Evolutionary conservation across 2,888 invertebrate species (phyloP).

Genomic region (Eupithecia insigniata): DNA sequence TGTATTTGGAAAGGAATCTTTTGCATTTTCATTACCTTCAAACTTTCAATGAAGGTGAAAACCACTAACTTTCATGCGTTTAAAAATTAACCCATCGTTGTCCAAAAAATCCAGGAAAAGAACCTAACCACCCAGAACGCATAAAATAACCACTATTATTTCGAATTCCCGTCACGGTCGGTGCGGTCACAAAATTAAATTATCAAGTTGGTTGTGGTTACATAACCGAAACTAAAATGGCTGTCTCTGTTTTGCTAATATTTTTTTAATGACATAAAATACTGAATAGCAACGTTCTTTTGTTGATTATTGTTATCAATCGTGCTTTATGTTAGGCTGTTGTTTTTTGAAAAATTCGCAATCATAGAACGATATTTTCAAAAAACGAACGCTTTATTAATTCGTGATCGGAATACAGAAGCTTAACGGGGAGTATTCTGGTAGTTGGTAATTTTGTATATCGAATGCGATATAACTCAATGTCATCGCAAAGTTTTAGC

Average conservation of each 20-base stretch:
- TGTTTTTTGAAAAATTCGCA: too few relatives aligned
- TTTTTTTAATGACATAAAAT: too few relatives aligned
- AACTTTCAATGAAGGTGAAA: not conserved
- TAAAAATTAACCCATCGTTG: not conserved
- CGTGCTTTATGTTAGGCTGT: too few relatives aligned
- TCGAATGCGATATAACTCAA: not conserved
- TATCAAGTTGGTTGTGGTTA: slow-evolving; percentile 8
- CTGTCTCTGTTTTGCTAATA: not conserved
- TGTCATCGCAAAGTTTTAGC: not conserved
- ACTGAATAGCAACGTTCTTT: too few relatives aligned
- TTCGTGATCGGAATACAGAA: too few relatives aligned
- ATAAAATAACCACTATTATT: slow-evolving; percentile 19
- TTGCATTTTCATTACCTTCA: not conserved
- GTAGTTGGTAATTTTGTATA: not conserved
- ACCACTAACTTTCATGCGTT: not conserved
- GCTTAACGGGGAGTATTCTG: too few relatives aligned
- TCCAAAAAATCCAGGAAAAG: not conserved
- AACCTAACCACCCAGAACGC: not conserved
- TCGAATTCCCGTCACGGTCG: slow-evolving; percentile 38
- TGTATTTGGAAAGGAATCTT: too few relatives aligned
- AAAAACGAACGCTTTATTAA: too few relatives aligned
- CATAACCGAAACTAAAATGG: not conserved
- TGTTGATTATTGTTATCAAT: too few relatives aligned
- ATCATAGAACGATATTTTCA: too few relatives aligned
- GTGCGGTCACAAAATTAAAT: slow-evolving; percentile 34